Evolutionary conservation across 2,888 invertebrate genomes (phyloP), one percentile per base, ranked within the genome.

Genomic region (Sinohyriopsis cumingii): DNA sequence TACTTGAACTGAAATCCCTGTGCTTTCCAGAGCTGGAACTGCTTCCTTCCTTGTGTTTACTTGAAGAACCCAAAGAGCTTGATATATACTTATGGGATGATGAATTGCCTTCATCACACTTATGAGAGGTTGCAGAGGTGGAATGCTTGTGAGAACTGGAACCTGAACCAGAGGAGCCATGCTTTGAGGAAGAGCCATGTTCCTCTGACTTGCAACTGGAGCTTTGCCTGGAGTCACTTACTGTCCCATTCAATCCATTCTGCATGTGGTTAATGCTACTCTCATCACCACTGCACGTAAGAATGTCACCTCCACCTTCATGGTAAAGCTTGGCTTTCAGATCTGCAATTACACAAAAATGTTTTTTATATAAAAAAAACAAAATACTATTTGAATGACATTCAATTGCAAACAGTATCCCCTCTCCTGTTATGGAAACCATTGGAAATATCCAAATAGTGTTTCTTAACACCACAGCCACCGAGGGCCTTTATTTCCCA

Each of bases 11-110:
- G n/a, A 77, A 75, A 60, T 82, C 78, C 68, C 71, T 75, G 70
- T 82, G 79, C 63, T 82, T 82, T 33, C 72, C 72, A 33, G 73
- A 74, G 57, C 74, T 75, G 65, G 71, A 68, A 57, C 60, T 64
- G 15, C 60, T 64, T 28, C 63, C 61, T 24, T 65, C 64, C n/a
- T 64, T 70, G 65, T 72, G 76, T 59, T 77, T 75, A 66, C 67
- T 72, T 53, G 69, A 74, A 65, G 63, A 60, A 54, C 59, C 54
- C 9, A 66, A 70, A 28, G 65, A 45, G 45, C 45, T 45, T 5
- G 45, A 45, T 3, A 12, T 45, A 15, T 45, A 5, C 45, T 45
- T 45, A 45, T 45, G 45, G 45, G 45, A 45, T 45, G 45, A 45
- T 45, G 64, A 64, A 64, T 55, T 55, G n/a, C 64, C 64, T 22